phyloP scores from a whole-genome alignment of 2,113 vertebrate genomes.

The Heterotilapia buettikoferi region DNA sequence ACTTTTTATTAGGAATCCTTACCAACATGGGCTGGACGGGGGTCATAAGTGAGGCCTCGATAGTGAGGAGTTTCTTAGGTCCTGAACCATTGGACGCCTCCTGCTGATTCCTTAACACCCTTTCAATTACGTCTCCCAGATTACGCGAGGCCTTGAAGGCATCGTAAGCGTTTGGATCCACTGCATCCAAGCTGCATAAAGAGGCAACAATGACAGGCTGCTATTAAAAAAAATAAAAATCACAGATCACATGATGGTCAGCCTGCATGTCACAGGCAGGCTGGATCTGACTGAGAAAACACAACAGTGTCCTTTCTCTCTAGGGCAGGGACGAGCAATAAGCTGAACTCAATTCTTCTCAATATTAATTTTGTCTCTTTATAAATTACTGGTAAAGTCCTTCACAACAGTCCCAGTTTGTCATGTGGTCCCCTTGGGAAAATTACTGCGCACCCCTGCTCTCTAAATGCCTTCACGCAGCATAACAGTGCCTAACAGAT shows the following conservation, averaged over 20 bases:
- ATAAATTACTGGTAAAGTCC: not conserved
- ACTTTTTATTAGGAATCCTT: not conserved
- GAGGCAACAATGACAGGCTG: accelerated
- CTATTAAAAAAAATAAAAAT: not conserved
- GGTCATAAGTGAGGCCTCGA: conserved; percentile 93
- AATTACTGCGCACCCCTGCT: not conserved
- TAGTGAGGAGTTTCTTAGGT: conserved; percentile 74
- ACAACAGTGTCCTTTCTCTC: not conserved
- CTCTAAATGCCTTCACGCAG: not conserved
- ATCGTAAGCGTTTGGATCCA: conserved; percentile 94
- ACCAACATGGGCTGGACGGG: conserved; percentile 98
- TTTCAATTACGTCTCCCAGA: conserved; percentile 88
- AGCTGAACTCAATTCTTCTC: not conserved
- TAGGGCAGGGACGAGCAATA: not conserved
- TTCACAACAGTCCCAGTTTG: not conserved
- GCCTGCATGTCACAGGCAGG: accelerated
- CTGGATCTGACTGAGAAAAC: not conserved
- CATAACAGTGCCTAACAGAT: not conserved
- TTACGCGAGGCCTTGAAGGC: conserved; percentile 96
- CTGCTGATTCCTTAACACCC: conserved; percentile 87
- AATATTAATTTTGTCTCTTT: not conserved
- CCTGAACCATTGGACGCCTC: conserved; percentile 80
- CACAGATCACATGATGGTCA: not conserved
- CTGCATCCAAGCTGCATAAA: conserved; percentile 81
- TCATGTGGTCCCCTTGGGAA: not conserved